A percentile compares a stretch with the other conserved stretches of the same genome.
Evolutionary conservation across 2,797 vertebrate species (phyloP).

Genomic region (Valencia hispanica): DNA sequence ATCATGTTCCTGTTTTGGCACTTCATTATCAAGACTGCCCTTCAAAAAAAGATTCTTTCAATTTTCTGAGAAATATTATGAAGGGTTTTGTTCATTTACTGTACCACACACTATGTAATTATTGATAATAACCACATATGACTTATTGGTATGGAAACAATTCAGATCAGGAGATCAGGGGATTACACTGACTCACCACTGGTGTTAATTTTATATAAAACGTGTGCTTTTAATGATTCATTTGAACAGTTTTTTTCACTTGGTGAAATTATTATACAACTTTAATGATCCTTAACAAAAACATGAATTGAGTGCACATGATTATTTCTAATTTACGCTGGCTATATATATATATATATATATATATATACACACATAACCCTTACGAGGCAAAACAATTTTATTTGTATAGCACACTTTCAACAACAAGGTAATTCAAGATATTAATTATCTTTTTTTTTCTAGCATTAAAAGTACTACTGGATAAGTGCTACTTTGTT

Average conservation of each 20-base stretch:
- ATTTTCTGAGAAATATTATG: constrained; percentile 16
- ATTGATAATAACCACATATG: not conserved
- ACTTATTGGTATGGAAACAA: not conserved
- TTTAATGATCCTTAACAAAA: not conserved
- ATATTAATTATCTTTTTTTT: too few relatives aligned
- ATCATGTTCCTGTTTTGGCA: constrained; percentile 39
- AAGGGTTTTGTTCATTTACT: not conserved
- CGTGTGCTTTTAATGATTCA: not conserved
- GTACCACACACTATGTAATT: constrained; percentile 2
- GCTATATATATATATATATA: not conserved
- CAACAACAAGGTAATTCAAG: too few relatives aligned
- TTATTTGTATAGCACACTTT: too few relatives aligned
- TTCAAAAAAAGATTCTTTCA: constrained; percentile 13
- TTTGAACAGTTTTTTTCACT: not conserved
- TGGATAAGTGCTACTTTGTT: not conserved
- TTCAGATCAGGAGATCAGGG: not conserved
- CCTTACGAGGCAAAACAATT: too few relatives aligned
- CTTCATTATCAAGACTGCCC: constrained; percentile 37
- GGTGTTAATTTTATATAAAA: not conserved
- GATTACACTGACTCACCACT: not conserved
- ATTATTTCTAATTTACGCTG: not conserved
- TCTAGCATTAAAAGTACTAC: not conserved
- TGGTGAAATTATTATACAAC: not conserved
- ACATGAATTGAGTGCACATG: not conserved
- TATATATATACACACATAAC: not conserved